phyloP scores from a whole-genome alignment of 2,888 invertebrate genomes.

The Scaptomyza flava region DNA sequence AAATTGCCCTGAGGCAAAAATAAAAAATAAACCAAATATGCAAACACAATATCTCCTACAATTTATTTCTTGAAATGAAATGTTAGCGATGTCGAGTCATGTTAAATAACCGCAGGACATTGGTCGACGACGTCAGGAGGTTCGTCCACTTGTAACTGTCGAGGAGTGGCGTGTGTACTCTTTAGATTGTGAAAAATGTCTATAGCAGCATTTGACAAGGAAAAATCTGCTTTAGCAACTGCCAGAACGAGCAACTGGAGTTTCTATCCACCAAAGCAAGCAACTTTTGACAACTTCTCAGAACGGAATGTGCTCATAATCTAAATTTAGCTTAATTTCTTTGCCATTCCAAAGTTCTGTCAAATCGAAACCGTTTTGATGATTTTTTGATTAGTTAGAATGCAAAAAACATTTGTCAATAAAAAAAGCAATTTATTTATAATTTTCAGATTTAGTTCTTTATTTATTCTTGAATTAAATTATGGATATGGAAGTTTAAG shows the following conservation, averaged over 20 bases:
- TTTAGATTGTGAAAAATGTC: slow-evolving; percentile 53
- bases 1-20: slow-evolving; percentile 18
- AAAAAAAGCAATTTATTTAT: background rate
- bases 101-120: slow-evolving; percentile 73
- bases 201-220: slow-evolving; percentile 1
- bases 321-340: background rate
- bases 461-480: slow-evolving; percentile 68
- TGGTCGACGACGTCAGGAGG: slow-evolving; percentile 53
- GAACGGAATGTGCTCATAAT: slow-evolving; percentile 4
- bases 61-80: slow-evolving; percentile 38
- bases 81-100: slow-evolving; percentile 61
- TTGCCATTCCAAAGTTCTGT: background rate
- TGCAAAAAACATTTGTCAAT: background rate
- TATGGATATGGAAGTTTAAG: no score
- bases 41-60: slow-evolving; percentile 42
- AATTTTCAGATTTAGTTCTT: slow-evolving; percentile 49
- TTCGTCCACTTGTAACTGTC: slow-evolving; percentile 72
- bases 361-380: background rate
- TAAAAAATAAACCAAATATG: slow-evolving; percentile 19
- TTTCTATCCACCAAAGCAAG: slow-evolving; percentile 22
- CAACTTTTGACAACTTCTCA: slow-evolving; percentile 14
- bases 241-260: slow-evolving; percentile 1
- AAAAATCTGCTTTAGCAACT: slow-evolving; percentile 33
- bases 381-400: background rate
- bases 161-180: slow-evolving; percentile 7